phyloP scores from a whole-genome alignment of 2,888 invertebrate species.

The Heteromyza rotundicornis region DNA sequence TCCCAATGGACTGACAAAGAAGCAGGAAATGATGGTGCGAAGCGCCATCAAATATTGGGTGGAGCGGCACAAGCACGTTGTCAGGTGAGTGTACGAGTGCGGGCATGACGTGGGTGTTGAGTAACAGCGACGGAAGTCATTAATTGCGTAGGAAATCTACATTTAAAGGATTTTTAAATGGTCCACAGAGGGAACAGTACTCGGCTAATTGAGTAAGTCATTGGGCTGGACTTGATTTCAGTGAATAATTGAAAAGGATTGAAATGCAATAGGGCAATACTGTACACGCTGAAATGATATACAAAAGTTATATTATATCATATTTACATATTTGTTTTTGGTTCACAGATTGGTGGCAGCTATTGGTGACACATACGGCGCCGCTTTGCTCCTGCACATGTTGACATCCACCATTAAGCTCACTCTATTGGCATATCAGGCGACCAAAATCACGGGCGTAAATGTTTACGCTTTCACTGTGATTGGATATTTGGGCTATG shows the following conservation, averaged over 20 bases:
- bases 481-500: slow-evolving; percentile 79
- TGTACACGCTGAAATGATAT: slow-evolving; percentile 15
- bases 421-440: slow-evolving; percentile 84
- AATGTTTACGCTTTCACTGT: slow-evolving; percentile 81
- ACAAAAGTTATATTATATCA: neutral
- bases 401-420: slow-evolving; percentile 82
- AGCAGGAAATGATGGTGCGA: slow-evolving; percentile 83
- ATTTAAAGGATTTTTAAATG: slow-evolving; percentile 24
- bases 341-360: slow-evolving; percentile 74
- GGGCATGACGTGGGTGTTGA: neutral
- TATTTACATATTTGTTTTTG: slow-evolving; percentile 11
- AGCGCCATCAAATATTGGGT: slow-evolving; percentile 92
- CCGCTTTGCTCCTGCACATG: slow-evolving; percentile 85
- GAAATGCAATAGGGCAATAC: neutral
- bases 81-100: slow-evolving; percentile 68
- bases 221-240: too few relatives aligned
- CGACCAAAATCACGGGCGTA: slow-evolving; percentile 81
- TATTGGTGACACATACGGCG: slow-evolving; percentile 83
- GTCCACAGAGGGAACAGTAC: slow-evolving; percentile 12
- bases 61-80: slow-evolving; percentile 86
- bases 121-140: slow-evolving; percentile 22
- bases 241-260: neutral
- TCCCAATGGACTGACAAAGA: slow-evolving; percentile 81
- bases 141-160: slow-evolving; percentile 31
- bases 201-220: too few relatives aligned